Evolutionary conservation across 2,888 invertebrate species (phyloP).

Genomic region (Electrophaes corylata): DNA sequence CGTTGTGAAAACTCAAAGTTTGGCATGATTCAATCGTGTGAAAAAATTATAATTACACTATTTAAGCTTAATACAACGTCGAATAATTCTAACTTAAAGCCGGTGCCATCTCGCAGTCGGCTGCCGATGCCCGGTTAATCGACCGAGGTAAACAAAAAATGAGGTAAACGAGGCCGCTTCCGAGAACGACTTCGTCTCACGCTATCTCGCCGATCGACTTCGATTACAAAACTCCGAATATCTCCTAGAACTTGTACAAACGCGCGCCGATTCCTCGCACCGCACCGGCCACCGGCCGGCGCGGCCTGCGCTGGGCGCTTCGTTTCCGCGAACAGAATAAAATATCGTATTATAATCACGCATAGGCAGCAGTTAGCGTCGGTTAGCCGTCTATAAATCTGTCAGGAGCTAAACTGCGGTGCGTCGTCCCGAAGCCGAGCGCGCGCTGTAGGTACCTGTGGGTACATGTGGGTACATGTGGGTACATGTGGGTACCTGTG

Average conservation of each 20-base stretch:
- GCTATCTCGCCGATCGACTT: constrained; percentile 17
- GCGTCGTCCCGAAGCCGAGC: constrained; percentile 48
- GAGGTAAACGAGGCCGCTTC: constrained; percentile 10
- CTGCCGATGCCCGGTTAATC: neutral
- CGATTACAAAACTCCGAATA: constrained; percentile 12
- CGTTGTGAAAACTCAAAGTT: too few relatives aligned
- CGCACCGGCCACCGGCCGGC: constrained; percentile 2
- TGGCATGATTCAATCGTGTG: too few relatives aligned
- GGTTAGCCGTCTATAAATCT: constrained; percentile 64
- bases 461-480: too few relatives aligned
- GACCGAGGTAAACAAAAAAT: neutral
- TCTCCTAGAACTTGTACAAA: constrained; percentile 18
- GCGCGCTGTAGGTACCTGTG: constrained; percentile 34
- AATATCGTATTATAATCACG: constrained; percentile 31
- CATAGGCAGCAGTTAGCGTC: constrained; percentile 45
- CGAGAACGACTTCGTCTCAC: constrained; percentile 7
- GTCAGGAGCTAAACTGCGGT: constrained; percentile 55
- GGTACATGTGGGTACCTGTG: too few relatives aligned
- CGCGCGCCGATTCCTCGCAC: neutral
- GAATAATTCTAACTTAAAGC: too few relatives aligned
- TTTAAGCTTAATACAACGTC: too few relatives aligned
- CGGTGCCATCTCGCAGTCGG: neutral
- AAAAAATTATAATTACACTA: too few relatives aligned
- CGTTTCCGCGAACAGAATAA: constrained; percentile 55
- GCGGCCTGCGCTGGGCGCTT: constrained; percentile 16